Evolutionary conservation across 2,888 invertebrate genomes (phyloP).

Genomic region (Ophraella communa): DNA sequence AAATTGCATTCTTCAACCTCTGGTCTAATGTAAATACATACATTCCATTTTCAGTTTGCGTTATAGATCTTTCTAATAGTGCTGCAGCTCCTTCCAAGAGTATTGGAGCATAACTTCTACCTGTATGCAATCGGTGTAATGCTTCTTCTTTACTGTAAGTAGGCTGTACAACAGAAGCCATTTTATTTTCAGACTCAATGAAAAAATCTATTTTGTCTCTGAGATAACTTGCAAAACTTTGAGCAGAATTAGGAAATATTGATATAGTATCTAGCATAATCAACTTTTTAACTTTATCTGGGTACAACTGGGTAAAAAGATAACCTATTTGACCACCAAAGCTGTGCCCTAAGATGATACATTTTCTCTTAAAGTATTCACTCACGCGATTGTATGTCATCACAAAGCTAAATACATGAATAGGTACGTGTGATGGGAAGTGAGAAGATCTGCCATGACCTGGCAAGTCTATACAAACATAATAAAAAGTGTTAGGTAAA

Average conservation of each 20-base stretch:
- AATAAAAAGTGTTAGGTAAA: conserved; percentile 61
- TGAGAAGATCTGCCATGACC: conserved; percentile 67
- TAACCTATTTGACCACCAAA: conserved; percentile 63
- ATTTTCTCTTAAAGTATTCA: conserved; percentile 46
- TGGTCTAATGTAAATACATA: conserved; percentile 67
- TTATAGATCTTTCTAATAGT: conserved; percentile 58
- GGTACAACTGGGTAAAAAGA: conserved; percentile 57
- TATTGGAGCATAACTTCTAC: conserved; percentile 55
- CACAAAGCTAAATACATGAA: conserved; percentile 59
- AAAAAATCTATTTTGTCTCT: conserved; percentile 55
- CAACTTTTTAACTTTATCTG: conserved; percentile 58
- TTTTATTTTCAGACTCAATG: conserved; percentile 49
- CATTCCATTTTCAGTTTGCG: conserved; percentile 49
- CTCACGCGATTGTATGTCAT: conserved; percentile 49
- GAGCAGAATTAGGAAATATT: conserved; percentile 42
- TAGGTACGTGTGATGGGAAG: conserved; percentile 55
- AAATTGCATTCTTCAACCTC: conserved; percentile 58
- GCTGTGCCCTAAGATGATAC: conserved; percentile 55
- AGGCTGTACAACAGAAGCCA: conserved; percentile 39
- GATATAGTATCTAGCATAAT: conserved; percentile 59
- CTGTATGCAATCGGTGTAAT: conserved; percentile 59
- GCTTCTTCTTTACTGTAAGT: conserved; percentile 61
- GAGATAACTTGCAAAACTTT: conserved; percentile 50
- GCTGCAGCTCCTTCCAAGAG: conserved; percentile 60
- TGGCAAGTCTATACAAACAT: conserved; percentile 64